A percentile compares a stretch with the other conserved stretches of the same genome.
phyloP scores from a whole-genome alignment of 2,113 vertebrate species.

The Erythrolamprus reginae region DNA sequence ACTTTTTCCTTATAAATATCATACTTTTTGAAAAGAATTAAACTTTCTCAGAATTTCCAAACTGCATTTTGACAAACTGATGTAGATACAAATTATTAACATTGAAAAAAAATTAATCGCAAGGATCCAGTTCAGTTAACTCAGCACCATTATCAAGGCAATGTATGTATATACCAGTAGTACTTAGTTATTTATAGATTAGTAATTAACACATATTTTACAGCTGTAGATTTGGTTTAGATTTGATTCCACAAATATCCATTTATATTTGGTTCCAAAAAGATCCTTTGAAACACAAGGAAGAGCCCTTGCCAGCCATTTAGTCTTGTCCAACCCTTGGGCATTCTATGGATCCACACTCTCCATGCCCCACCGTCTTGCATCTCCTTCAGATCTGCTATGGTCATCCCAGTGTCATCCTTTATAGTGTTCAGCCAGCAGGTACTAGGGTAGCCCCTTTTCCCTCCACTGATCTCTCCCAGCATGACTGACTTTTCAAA shows the following conservation, averaged over 20 bases:
- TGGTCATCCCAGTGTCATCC: too few species aligned
- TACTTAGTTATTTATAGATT: background rate
- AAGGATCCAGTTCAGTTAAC: background rate
- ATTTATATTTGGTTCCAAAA: background rate
- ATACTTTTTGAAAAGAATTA: background rate
- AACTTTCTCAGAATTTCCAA: slow-evolving; percentile 5
- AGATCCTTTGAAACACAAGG: background rate
- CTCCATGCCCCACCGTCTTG: too few species aligned
- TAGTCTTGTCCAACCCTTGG: too few species aligned
- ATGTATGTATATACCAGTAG: background rate
- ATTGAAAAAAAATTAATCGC: background rate
- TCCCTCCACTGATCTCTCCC: too few species aligned
- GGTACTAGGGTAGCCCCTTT: too few species aligned
- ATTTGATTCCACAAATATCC: background rate
- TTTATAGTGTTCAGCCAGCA: too few species aligned
- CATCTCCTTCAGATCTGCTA: too few species aligned
- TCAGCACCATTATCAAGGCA: background rate
- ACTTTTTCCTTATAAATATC: fast-evolving
- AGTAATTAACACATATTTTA: background rate
- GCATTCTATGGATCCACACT: too few species aligned
- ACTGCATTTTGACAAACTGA: background rate
- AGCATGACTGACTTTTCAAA: too few species aligned
- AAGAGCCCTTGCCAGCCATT: background rate
- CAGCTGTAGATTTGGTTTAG: background rate
- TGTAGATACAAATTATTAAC: background rate